A percentile compares a stretch with the other conserved stretches of the same genome.
Evolutionary conservation across 2,113 vertebrate genomes (phyloP).

Genomic region (Pyxicephalus adspersus): DNA sequence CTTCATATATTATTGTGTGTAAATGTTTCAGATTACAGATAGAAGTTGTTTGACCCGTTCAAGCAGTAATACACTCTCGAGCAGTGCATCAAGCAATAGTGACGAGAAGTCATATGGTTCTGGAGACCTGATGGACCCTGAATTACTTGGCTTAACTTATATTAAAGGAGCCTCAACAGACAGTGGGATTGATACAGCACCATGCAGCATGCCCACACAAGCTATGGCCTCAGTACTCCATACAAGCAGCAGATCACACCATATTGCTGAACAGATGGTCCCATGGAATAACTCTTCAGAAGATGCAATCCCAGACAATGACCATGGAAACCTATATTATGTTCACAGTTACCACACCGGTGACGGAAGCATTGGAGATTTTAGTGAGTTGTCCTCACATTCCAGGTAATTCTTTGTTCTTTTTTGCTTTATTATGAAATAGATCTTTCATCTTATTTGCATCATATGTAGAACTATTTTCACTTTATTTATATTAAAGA

Average conservation of each 20-base stretch:
- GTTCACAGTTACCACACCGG: conserved; percentile 77
- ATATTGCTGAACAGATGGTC: conserved; percentile 74
- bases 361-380: conserved; percentile 87
- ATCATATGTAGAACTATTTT: too few relatives aligned
- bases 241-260: conserved; percentile 76
- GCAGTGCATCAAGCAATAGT: conserved; percentile 92
- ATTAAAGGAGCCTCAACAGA: conserved; percentile 95
- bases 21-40: conserved; percentile 77
- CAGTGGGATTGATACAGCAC: conserved; percentile 92
- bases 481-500: too few relatives aligned
- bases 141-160: conserved; percentile 88
- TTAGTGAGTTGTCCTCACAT: conserved; percentile 91
- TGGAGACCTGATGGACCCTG: conserved; percentile 91
- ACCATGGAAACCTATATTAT: conserved; percentile 79
- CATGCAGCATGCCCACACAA: conserved; percentile 79
- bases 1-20: conserved; percentile 11
- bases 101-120: conserved; percentile 95
- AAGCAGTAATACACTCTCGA: conserved; percentile 93
- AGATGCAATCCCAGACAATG: conserved; percentile 73
- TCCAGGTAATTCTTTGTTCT: conserved; percentile 79
- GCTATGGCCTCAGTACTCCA: conserved; percentile 71
- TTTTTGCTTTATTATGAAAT: too few relatives aligned
- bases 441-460: too few relatives aligned
- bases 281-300: conserved; percentile 77
- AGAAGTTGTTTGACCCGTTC: conserved; percentile 92